Evolutionary conservation across 2,888 invertebrate genomes (phyloP).

Genomic region (Portevinia maculata): DNA sequence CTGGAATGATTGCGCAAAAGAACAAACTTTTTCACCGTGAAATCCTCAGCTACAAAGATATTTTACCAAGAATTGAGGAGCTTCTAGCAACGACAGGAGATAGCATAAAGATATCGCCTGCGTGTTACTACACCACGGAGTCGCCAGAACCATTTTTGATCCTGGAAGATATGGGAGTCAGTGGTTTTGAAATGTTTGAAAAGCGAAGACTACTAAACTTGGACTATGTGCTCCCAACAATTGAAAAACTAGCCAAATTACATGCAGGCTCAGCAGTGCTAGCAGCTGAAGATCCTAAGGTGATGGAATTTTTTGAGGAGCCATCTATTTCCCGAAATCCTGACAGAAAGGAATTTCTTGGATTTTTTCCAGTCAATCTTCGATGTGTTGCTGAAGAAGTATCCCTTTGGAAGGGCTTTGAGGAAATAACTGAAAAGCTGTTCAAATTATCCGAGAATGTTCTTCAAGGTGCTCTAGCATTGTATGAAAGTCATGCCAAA

Average conservation of each 20-base stretch:
- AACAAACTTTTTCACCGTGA: slow-evolving; percentile 82
- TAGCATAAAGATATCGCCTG: slow-evolving; percentile 80
- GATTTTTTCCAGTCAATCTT: slow-evolving; percentile 81
- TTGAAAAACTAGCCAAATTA: slow-evolving; percentile 84
- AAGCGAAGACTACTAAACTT: slow-evolving; percentile 84
- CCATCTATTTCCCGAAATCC: slow-evolving; percentile 81
- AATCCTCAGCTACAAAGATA: slow-evolving; percentile 80
- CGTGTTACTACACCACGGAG: slow-evolving; percentile 81
- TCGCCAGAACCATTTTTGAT: slow-evolving; percentile 82
- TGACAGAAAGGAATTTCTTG: slow-evolving; percentile 80
- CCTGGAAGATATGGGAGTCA: slow-evolving; percentile 84
- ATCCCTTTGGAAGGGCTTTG: slow-evolving; percentile 81
- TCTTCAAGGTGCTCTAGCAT: slow-evolving; percentile 78
- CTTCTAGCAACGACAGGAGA: slow-evolving; percentile 80
- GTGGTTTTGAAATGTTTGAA: slow-evolving; percentile 85
- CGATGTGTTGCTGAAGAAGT: slow-evolving; percentile 80
- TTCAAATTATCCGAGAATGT: slow-evolving; percentile 80
- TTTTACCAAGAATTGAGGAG: slow-evolving; percentile 79
- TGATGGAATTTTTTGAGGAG: slow-evolving; percentile 80
- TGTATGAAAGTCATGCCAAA: slow-evolving; percentile 78
- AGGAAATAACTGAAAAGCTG: slow-evolving; percentile 81
- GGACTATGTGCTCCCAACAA: slow-evolving; percentile 83
- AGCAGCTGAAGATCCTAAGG: slow-evolving; percentile 77
- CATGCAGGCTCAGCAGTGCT: slow-evolving; percentile 84
- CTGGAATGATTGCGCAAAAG: slow-evolving; percentile 81